phyloP scores from a whole-genome alignment of 2,113 vertebrate genomes.

The Genyomyrus donnyi region DNA sequence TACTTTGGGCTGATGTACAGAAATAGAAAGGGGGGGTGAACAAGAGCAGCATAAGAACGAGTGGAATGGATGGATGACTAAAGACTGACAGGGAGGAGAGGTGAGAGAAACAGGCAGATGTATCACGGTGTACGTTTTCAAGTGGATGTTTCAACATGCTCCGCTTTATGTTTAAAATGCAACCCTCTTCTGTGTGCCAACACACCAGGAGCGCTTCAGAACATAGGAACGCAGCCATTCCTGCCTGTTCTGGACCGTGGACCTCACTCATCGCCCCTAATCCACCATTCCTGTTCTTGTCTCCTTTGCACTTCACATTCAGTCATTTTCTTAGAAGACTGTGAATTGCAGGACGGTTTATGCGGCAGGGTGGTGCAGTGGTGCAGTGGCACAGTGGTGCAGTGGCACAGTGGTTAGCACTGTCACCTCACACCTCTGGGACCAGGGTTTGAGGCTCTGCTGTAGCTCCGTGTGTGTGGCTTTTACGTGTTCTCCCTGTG shows the following conservation, averaged over 20 bases:
- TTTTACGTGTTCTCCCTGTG: background rate
- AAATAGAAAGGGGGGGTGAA: background rate
- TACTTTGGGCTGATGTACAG: background rate
- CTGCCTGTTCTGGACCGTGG: background rate
- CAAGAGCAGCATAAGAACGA: background rate
- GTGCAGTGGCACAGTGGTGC: background rate
- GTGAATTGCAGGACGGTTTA: background rate
- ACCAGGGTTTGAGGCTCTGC: background rate
- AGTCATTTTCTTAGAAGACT: background rate
- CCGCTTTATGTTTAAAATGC: background rate
- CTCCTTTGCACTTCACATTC: background rate
- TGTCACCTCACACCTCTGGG: background rate
- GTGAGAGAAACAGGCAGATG: background rate
- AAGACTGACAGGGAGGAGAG: slow-evolving; percentile 1
- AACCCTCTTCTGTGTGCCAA: background rate
- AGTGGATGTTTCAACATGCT: background rate
- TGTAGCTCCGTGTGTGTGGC: background rate
- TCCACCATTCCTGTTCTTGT: background rate
- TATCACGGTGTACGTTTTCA: background rate
- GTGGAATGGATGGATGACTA: background rate
- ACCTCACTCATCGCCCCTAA: background rate
- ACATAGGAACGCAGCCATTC: background rate
- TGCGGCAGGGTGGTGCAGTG: background rate
- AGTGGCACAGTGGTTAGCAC: background rate
- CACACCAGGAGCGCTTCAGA: background rate